Base-by-base conservation (phyloP, 2,888 invertebrate genomes). In the Agapostemon virescens region DNA sequence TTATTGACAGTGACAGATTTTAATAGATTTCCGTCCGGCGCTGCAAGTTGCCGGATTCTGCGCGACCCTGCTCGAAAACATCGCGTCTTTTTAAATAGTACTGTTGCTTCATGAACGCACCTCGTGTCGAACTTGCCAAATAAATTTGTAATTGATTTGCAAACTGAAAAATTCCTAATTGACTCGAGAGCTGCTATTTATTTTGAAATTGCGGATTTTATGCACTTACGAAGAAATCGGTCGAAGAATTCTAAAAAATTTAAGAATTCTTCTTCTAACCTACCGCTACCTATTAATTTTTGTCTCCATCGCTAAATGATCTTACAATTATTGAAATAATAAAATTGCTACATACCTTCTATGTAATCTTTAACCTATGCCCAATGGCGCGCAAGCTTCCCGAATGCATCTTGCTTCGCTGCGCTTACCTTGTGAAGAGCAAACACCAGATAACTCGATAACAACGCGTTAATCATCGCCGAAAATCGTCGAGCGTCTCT, bases 1-100 rank as follows among this genome's bases (percentile, higher is more conserved):
- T 61, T 36, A 33, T 61, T 20, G 61, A 61, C 61, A 33, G n/a
- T 20, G 61, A 61, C 61, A 61, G 61, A 61, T 61, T 61, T 33
- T 61, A 61, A 61, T 61, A 30, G 61, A 61, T 61, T 33, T 20
- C 33, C 61, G 30, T 15, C 15, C 55, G 15, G 26, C 26, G 55
- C 26, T 26, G 26, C 55, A n/a, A n/a, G 11, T 3, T 3, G n/a
- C 7, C 0, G n/a, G 11, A 49, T 49, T n/a, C 49, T 1, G 3
- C 9, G 2, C 20, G 0, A 20, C 2, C 20, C 2, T 0, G 45
- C 20, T 45, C 20, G 45, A 2, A 45, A 45, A n/a, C n/a, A 3
- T n/a, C 9, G 49, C n/a, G 49, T 49, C 9, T 20, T 49, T 45
- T 49, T 49, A 49, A 49, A 49, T 49, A 9, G n/a, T 11, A 49